A percentile compares a stretch with the other conserved stretches of the same genome.
phyloP scores from a whole-genome alignment of 2,888 invertebrate genomes.

The Andricus quercusramuli region DNA sequence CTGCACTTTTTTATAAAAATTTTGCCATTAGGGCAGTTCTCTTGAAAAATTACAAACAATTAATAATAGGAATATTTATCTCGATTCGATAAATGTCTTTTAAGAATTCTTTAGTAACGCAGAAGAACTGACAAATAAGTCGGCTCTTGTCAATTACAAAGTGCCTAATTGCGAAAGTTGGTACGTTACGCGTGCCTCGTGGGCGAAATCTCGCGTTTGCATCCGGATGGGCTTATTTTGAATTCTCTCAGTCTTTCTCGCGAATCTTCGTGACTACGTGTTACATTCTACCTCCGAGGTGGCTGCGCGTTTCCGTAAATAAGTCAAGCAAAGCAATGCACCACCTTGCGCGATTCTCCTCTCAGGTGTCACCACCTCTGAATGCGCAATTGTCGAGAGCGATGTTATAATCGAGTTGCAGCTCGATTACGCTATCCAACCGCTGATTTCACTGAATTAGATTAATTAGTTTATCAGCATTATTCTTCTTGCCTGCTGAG shows the following conservation, averaged over 20 bases:
- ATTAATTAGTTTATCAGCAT: slow-evolving; percentile 37
- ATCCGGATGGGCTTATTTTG: not conserved
- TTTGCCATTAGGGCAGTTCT: no score
- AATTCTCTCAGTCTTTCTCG: not conserved
- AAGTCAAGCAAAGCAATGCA: not conserved
- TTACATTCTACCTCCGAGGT: not conserved
- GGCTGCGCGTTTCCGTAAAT: not conserved
- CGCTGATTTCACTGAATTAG: slow-evolving; percentile 26
- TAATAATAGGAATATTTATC: no score
- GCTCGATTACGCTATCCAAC: slow-evolving; percentile 15
- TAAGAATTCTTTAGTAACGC: no score
- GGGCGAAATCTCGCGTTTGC: not conserved
- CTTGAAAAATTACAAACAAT: no score
- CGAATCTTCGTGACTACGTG: not conserved
- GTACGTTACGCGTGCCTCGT: slow-evolving; percentile 1
- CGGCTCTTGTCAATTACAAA: slow-evolving; percentile 45
- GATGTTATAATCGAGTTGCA: slow-evolving; percentile 20
- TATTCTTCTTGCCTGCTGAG: slow-evolving; percentile 33
- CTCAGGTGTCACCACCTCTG: not conserved
- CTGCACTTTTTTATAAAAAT: no score
- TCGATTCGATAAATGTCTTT: no score
- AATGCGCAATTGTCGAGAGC: slow-evolving; percentile 10
- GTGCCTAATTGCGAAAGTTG: slow-evolving; percentile 42
- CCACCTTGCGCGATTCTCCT: slow-evolving; percentile 3
- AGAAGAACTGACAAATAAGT: not conserved